Base-by-base conservation (phyloP, 2,113 vertebrate genomes). In the Pachyramphus minor region DNA sequence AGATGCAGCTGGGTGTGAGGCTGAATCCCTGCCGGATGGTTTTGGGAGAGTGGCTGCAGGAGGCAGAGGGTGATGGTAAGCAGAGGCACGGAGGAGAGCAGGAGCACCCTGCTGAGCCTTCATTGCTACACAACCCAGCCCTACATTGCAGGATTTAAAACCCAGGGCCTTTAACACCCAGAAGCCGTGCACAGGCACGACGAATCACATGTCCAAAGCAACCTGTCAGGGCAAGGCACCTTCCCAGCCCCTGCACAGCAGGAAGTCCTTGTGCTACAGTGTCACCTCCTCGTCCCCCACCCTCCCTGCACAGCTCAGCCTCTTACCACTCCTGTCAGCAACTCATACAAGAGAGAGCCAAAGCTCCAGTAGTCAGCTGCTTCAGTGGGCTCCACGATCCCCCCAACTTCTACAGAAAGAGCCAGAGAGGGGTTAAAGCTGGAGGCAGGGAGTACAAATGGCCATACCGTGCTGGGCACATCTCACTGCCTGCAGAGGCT, bases 321-420 rank as follows among this genome's bases (percentile, higher is more conserved):
- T 75, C 98, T 98, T 97, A 99, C 99, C 98, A 94, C 98, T 97
- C 99, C 99, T 28, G 98, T 99, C 81, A 99, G 98, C 95, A 99
- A 94, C 81, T 99, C 99, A 45, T 99, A 99, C 53, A 99, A 91
- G 68, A 99, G 97, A 13, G 98, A 98, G 12, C 99, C 99, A 33
- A 99, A 98, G 97, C 99, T 99, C 99, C 99, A 99, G 99, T 99
- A 99, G 93, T 99, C 99, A 94, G 99, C 99, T 24, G 99, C 99
- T 94, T 99, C 99, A 0, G 99, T 99, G 45, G 98, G 97, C 93
- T 98, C 98, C 20, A 90, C 59, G 45, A 99, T 98, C 0, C 99
- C 99, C 12, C 99, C 99, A 3, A 99, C 98, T 96, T 99, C 99
- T 99, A 98, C 31, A 81, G 95, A 96, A 86, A 85, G 52, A 92